A percentile compares a stretch with the other conserved stretches of the same genome.
Conservation (phyloP, 2,888 invertebrate genomes). For the Melikaiella ostensackeni region DNA sequence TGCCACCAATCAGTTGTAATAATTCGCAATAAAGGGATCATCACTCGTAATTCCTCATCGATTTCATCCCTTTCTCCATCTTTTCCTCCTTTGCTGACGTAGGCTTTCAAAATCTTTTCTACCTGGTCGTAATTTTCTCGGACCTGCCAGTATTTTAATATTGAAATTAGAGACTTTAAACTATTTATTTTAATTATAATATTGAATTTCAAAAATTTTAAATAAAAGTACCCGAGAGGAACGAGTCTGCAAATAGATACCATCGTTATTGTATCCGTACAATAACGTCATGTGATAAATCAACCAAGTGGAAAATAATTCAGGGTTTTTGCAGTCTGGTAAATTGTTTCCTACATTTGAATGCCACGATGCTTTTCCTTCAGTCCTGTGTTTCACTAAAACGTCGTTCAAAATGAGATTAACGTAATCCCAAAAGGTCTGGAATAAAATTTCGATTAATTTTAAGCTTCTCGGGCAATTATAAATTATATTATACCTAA, state of each 20-base stretch:
- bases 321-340: slow-evolving; percentile 67
- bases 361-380: slow-evolving; percentile 53
- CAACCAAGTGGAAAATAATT: slow-evolving; percentile 78
- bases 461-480: neutral
- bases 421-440: slow-evolving; percentile 78
- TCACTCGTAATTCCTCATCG: slow-evolving; percentile 78
- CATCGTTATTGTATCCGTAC: slow-evolving; percentile 74
- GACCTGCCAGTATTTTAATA: slow-evolving; percentile 53
- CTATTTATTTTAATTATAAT: slow-evolving; percentile 21
- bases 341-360: slow-evolving; percentile 50
- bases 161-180: slow-evolving; percentile 43
- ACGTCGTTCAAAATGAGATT: slow-evolving; percentile 71
- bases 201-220: neutral
- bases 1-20: slow-evolving; percentile 78
- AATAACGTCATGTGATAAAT: slow-evolving; percentile 77
- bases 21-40: slow-evolving; percentile 76
- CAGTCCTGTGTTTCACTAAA: slow-evolving; percentile 53
- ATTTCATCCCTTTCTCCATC: slow-evolving; percentile 73
- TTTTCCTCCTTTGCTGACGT: slow-evolving; percentile 75
- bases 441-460: slow-evolving; percentile 39
- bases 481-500: neutral
- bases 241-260: slow-evolving; percentile 68
- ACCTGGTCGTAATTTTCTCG: slow-evolving; percentile 76
- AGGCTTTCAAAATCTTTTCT: slow-evolving; percentile 77
- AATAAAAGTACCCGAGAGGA: slow-evolving; percentile 62